These are phyloP conservation scores for Onthophagus sagittarius DNA, from an alignment of 2,888 invertebrate species.

Conservation along the genomic window DNA sequence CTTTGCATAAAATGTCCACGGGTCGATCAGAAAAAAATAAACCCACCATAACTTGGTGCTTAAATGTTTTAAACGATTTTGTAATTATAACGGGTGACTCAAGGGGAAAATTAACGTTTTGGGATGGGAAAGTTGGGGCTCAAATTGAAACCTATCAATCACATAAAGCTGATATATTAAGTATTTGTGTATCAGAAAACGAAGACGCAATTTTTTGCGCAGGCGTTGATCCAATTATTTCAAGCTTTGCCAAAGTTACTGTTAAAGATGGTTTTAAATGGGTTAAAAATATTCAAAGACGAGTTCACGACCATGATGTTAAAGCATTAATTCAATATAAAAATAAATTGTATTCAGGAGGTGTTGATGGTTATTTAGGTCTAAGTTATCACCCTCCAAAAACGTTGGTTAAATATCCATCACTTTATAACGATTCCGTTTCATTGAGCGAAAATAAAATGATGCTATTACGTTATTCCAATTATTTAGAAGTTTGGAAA, in stretches of 20 bases:
- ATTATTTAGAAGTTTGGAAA: slow-evolving; percentile 61
- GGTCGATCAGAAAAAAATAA: slow-evolving; percentile 59
- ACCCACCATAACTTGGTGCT: slow-evolving; percentile 82
- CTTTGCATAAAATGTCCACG: slow-evolving; percentile 75
- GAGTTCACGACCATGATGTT: slow-evolving; percentile 85
- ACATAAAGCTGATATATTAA: slow-evolving; percentile 77
- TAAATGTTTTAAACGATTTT: slow-evolving; percentile 76
- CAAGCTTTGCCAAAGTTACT: slow-evolving; percentile 66
- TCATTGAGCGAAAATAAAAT: slow-evolving; percentile 54
- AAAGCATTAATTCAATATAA: slow-evolving; percentile 60
- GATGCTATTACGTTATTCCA: slow-evolving; percentile 53
- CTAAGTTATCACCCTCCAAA: slow-evolving; percentile 68
- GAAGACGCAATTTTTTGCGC: slow-evolving; percentile 70
- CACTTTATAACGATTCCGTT: slow-evolving; percentile 60
- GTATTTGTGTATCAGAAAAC: slow-evolving; percentile 68
- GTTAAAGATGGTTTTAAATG: slow-evolving; percentile 59
- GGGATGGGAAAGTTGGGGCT: slow-evolving; percentile 80
- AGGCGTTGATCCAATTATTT: slow-evolving; percentile 78
- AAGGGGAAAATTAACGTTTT: slow-evolving; percentile 78
- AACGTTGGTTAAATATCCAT: slow-evolving; percentile 66
- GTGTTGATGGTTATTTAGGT: slow-evolving; percentile 74
- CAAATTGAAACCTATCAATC: slow-evolving; percentile 75
- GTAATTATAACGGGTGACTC: slow-evolving; percentile 86
- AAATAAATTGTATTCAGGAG: slow-evolving; percentile 72
- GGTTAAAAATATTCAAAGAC: slow-evolving; percentile 76